Evolutionary conservation across 37 sponge, comb jelly and placozoan genomes (phyloP).

Genomic region (Cladorhizidae sp.): DNA sequence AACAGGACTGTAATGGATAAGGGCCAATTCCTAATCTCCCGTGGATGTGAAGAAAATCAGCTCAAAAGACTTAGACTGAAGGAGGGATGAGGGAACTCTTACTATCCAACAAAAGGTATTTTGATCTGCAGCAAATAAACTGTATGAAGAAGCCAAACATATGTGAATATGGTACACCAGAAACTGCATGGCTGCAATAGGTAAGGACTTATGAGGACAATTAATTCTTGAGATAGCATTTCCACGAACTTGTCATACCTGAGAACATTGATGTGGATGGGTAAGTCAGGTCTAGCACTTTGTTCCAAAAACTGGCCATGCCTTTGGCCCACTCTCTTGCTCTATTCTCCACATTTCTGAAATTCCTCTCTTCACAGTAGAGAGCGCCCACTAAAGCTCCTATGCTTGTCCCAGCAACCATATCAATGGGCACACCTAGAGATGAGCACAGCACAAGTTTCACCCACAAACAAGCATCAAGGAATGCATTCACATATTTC

Average conservation of each 20-base stretch:
- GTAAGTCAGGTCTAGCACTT: slow-evolving; percentile 89
- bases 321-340: slow-evolving; percentile 67
- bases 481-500: no score
- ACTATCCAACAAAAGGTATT: no score
- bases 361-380: slow-evolving; percentile 77
- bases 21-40: background rate
- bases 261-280: slow-evolving; percentile 87
- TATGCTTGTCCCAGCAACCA: slow-evolving; percentile 95
- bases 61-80: no score
- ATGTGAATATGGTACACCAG: background rate
- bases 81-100: no score
- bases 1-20: background rate
- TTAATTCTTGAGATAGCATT: no score
- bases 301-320: slow-evolving; percentile 70
- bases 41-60: no score
- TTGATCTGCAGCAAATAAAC: no score
- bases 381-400: slow-evolving; percentile 91
- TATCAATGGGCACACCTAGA: slow-evolving; percentile 91
- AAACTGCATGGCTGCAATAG: no score
- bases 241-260: no score
- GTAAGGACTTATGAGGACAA: no score
- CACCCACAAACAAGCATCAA: background rate
- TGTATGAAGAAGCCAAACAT: no score
- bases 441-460: background rate
- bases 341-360: slow-evolving; percentile 52